phyloP scores from a whole-genome alignment of 2,797 vertebrate genomes.

The Malacoraja senta region DNA sequence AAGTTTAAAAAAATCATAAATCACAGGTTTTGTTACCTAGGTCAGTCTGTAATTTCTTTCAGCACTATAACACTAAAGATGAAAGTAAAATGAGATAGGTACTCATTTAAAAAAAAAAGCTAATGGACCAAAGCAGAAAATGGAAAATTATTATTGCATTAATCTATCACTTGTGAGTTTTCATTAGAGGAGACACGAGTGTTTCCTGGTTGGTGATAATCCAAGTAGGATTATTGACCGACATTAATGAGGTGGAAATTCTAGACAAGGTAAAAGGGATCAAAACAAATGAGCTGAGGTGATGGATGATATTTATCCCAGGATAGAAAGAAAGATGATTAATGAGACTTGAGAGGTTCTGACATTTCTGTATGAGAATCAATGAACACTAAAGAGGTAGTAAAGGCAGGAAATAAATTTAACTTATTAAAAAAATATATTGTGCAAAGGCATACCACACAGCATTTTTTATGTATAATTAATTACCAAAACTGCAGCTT shows the following conservation, averaged over 20 bases:
- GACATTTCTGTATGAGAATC: not conserved
- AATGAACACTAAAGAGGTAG: not conserved
- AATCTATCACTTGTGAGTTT: not conserved
- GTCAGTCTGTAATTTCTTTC: not conserved
- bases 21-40: too few species aligned
- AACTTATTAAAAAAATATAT: not conserved
- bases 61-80: not conserved
- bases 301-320: not conserved
- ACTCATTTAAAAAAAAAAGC: not conserved
- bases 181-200: not conserved
- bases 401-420: not conserved
- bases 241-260: conserved; percentile 3
- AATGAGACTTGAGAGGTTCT: not conserved
- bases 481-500: not conserved
- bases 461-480: not conserved
- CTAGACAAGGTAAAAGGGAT: conserved; percentile 11
- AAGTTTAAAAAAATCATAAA: too few species aligned
- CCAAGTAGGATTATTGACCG: conserved; percentile 2
- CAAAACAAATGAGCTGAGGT: not conserved
- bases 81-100: not conserved
- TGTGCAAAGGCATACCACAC: not conserved
- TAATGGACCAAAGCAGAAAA: not conserved
- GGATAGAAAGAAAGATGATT: not conserved
- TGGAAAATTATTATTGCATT: not conserved
- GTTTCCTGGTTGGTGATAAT: not conserved